Conservation (phyloP, 2,113 vertebrate genomes). For the Asarcornis scutulata region DNA sequence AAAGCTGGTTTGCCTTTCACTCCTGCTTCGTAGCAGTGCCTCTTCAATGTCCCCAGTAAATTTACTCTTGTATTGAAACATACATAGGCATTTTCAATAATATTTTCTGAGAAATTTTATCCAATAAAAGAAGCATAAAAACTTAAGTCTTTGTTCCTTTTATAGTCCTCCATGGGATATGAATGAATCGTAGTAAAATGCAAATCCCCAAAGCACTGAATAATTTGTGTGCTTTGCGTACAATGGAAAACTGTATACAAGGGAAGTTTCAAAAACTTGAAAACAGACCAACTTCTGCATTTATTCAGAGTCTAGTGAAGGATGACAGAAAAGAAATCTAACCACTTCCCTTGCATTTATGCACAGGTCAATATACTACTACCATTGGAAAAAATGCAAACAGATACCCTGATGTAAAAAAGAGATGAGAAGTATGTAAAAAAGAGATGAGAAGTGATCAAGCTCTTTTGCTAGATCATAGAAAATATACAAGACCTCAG, state of each 20-base stretch:
- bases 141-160: background rate
- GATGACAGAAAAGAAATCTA: background rate
- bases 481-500: background rate
- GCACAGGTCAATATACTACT: background rate
- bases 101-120: background rate
- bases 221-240: background rate
- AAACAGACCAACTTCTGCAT: background rate
- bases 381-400: background rate
- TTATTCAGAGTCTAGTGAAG: background rate
- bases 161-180: background rate
- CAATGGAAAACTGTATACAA: background rate
- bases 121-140: background rate
- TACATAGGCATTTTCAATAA: background rate
- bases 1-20: background rate
- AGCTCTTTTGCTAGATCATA: background rate
- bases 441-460: background rate
- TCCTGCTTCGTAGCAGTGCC: background rate
- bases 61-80: background rate
- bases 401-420: background rate
- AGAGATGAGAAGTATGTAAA: background rate
- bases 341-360: background rate
- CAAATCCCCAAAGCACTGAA: background rate
- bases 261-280: background rate
- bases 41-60: background rate
- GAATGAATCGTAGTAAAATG: background rate